Percentiles rank a stretch among this genome's conserved stretches.
These are phyloP conservation scores for Zaprionus ghesquierei DNA, from an alignment of 1,140 invertebrate species.

Conservation along the genomic window DNA sequence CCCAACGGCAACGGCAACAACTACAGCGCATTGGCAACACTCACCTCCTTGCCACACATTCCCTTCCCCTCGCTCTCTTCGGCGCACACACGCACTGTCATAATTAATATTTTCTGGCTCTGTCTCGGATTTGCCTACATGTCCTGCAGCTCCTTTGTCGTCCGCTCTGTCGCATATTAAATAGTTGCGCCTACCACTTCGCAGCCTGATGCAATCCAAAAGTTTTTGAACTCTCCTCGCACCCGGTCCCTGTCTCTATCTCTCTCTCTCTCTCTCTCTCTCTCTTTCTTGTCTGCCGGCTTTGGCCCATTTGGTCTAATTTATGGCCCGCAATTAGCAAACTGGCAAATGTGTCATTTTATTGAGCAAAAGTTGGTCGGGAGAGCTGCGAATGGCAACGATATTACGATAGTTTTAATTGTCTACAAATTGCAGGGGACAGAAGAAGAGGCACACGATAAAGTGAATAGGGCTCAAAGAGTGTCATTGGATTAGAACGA, in stretches of 20 bases:
- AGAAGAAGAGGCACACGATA: not conserved
- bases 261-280: conserved; percentile 1
- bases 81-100: conserved; percentile 50
- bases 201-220: conserved; percentile 68
- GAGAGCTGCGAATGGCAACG: conserved; percentile 42
- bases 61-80: not conserved
- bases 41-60: not conserved
- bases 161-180: conserved; percentile 68
- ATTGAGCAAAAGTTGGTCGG: conserved; percentile 42
- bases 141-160: conserved; percentile 40
- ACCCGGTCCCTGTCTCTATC: not conserved
- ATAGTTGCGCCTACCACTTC: conserved; percentile 45
- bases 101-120: conserved; percentile 77
- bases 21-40: conserved; percentile 19
- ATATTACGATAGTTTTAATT: conserved; percentile 30
- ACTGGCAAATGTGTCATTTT: conserved; percentile 76
- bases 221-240: conserved; percentile 41
- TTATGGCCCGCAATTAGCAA: conserved; percentile 74
- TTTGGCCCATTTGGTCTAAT: conserved; percentile 39
- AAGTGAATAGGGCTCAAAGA: not conserved
- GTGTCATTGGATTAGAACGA: not conserved
- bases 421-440: conserved; percentile 11
- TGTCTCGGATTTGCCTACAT: conserved; percentile 53
- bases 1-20: conserved; percentile 66
- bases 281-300: conserved; percentile 8